Base-by-base conservation (phyloP, 35 echinoderm and acorn worm genomes). In the Holothuria glaberrima region DNA sequence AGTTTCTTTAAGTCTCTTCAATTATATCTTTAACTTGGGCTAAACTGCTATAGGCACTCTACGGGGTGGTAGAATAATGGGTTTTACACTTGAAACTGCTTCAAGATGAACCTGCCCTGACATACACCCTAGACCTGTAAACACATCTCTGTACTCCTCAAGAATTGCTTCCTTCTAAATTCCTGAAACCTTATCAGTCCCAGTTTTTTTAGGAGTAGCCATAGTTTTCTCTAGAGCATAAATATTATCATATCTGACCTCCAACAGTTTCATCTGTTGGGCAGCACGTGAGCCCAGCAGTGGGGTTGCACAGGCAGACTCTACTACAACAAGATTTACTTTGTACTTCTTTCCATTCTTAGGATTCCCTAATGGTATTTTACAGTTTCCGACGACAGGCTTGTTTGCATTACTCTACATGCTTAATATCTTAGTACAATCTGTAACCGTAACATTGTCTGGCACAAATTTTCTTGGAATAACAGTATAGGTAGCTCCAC, bases 171-270 rank as follows among this genome's bases (percentile, higher is more conserved):
- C 13, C 30, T 70, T 87, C 36, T 75, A 38, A 75, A 9, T 36
- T 75, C 71, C 29, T 36, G 6, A n/a, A 20, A 20, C 32, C 13
- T 75, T 30, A 75, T 34, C 12, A 30, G 24, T 57, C 9, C 3
- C 6, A 6, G 2, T 26, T 32, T n/a, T 22, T 0, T 35, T 60
- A 7, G 0, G 3, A 31, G 0, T 7, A 22, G 3, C 64, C 27
- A 63, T 5, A 63, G 9, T 86, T 12, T 38, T 30, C 10, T 86
- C 29, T 64, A 45, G 9, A 22, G 12, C 27, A 25, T 35, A 77
- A 65, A 91, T 91, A 58, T 91, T 75, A 48, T 91, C 75, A 86
- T 86, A 80, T 27, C 72, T 60, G 21, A 91, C 65, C 50, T 68
- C 27, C 10, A 91, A 41, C 33, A 91, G 45, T 20, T 91, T 78